Evolutionary conservation across 2,113 vertebrate species (phyloP).

Genomic region (Burhinus bistriatus): DNA sequence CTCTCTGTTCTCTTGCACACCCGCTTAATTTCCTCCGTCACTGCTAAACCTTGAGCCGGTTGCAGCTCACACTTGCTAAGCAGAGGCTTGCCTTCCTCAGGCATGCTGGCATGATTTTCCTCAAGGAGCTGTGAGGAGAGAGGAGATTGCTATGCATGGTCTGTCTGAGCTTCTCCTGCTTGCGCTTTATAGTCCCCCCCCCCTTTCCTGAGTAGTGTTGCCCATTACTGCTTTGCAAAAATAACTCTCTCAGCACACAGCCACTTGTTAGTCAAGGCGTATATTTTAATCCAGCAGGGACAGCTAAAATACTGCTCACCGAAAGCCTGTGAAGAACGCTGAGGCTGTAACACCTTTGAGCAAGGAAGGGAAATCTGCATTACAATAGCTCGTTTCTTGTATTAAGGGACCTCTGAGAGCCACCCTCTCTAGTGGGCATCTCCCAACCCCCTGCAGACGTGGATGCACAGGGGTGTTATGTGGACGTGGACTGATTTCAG

Average conservation of each 20-base stretch:
- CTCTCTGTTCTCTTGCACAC: not conserved
- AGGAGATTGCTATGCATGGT: not conserved
- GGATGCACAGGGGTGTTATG: not conserved
- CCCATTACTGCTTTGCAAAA: not conserved
- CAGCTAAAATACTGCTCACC: not conserved
- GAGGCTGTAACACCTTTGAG: not conserved
- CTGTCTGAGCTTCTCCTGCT: not conserved
- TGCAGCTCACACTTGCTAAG: not conserved
- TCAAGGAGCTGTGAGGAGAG: not conserved
- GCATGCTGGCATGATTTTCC: not conserved
- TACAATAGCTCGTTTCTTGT: not conserved
- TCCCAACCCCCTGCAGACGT: rapidly evolving
- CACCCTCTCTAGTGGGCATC: rapidly evolving
- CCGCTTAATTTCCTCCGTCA: not conserved
- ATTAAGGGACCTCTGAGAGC: not conserved
- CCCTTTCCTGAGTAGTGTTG: rapidly evolving
- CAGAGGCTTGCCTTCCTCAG: not conserved
- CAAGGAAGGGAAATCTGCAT: not conserved
- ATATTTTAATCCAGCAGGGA: not conserved
- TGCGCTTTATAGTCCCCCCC: not conserved
- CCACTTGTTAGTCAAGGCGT: not conserved
- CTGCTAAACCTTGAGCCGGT: not conserved
- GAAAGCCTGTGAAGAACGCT: not conserved
- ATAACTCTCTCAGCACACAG: not conserved
- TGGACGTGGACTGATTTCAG: not conserved